These are phyloP conservation scores for Esox niger DNA, from an alignment of 2,113 vertebrate species.

Conservation along the genomic window DNA sequence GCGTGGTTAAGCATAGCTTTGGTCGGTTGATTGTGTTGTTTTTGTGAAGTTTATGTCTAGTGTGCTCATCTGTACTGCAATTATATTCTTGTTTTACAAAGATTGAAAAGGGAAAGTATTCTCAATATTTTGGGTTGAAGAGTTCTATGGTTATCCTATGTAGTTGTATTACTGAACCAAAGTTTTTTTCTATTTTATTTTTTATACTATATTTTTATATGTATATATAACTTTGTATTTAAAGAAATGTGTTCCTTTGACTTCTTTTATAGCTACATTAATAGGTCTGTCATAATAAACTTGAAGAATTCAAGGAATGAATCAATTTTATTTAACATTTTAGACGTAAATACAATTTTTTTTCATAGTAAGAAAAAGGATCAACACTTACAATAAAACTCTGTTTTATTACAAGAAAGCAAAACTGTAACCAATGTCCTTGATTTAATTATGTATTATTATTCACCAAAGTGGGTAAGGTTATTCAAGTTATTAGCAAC, in stretches of 20 bases:
- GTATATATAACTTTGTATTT: slow-evolving; percentile 80
- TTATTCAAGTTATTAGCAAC: no score
- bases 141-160: neutral
- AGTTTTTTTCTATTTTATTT: slow-evolving; percentile 83
- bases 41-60: neutral
- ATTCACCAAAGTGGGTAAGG: no score
- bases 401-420: no score
- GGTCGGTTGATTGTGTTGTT: neutral
- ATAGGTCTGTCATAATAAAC: no score
- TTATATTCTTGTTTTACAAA: neutral
- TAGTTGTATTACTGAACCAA: slow-evolving; percentile 81
- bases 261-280: slow-evolving; percentile 10
- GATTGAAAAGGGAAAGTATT: neutral
- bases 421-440: no score
- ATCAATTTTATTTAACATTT: no score
- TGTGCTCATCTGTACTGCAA: neutral
- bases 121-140: neutral
- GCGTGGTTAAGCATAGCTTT: neutral
- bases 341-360: no score
- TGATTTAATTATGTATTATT: no score
- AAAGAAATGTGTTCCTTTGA: slow-evolving; percentile 81
- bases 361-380: no score
- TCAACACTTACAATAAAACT: no score
- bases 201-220: slow-evolving; percentile 84
- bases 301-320: no score